Conservation (phyloP, 2,797 vertebrate genomes). For the Iguana delicatissima region DNA sequence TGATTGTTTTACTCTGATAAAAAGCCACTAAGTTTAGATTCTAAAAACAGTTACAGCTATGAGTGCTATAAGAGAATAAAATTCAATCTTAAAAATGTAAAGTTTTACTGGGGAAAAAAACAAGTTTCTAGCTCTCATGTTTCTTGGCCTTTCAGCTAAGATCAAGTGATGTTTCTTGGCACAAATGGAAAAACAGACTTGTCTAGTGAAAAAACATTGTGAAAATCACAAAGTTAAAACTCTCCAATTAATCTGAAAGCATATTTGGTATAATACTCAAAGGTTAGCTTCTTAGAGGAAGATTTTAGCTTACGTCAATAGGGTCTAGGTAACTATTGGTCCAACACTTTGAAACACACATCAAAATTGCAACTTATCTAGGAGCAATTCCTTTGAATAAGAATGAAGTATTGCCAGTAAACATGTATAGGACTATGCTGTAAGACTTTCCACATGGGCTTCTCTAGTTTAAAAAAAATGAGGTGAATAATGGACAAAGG, state of each 20-base stretch:
- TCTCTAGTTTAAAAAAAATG: background rate
- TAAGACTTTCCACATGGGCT: background rate
- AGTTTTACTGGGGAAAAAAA: background rate
- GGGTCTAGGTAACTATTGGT: background rate
- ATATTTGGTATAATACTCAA: background rate
- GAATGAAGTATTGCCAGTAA: background rate
- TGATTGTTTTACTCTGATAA: slow-evolving; percentile 61
- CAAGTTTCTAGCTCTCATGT: background rate
- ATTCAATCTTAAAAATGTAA: background rate
- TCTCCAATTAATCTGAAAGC: background rate
- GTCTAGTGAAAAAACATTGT: background rate
- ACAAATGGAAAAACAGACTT: background rate
- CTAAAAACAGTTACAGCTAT: background rate
- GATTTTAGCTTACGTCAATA: background rate
- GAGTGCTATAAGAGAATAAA: background rate
- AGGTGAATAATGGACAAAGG: background rate
- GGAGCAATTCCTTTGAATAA: background rate
- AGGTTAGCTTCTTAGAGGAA: background rate
- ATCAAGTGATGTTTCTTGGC: background rate
- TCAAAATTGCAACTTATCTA: background rate
- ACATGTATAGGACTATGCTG: too few species aligned
- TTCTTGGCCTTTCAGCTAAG: background rate
- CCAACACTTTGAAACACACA: background rate
- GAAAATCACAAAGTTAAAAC: background rate
- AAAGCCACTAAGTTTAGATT: slow-evolving; percentile 66